Base-by-base conservation (phyloP, 2,888 invertebrate species). In the Coremacera marginata region DNA sequence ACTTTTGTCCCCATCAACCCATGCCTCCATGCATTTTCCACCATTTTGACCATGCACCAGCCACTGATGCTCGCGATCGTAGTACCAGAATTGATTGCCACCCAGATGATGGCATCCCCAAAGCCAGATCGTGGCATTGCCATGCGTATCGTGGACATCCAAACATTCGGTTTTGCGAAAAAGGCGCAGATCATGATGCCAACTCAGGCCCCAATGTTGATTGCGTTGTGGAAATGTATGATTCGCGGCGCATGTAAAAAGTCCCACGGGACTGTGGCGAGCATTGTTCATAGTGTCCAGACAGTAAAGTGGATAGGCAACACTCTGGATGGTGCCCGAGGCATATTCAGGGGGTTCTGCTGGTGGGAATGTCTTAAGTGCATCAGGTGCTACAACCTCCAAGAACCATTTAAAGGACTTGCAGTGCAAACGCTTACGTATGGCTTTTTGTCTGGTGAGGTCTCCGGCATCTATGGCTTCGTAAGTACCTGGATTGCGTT, bases 371-470 rank as follows among this genome's bases (percentile, higher is more conserved):
- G 94, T 94, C 63, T 93, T 92, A 0, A 94, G 92, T 78, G 97
- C 91, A 88, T 99, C 98, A 86, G 97, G 97, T 0, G 98, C 98
- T 25, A 99, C 91, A 85, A 95, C 93, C 77, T 95, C 94, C 91
- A 99, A 96, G 86, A 96, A 98, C 98, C 98, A 98, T 80, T 94
- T 94, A 90, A 99, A 99, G 0, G 96, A 90, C 88, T 97, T 97
- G 90, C 98, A 99, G 5, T 95, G 89, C 0, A 98, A 91, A 22
- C 90, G 91, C 62, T 93, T 87, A 11, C 98, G 90, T 16, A 98
- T 89, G 0, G 92, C 94, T 78, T 91, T 92, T 90, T 98, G 98
- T 78, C 92, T 91, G 0, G 92, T 90, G 70, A 98, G 88, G 89
- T 98, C 95, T 0, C 98, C 98, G 0, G 95, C 91, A 87, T 95